Evolutionary conservation across 2,888 invertebrate species (phyloP), one percentile per base, ranked within the genome.

Genomic region (Falcaria lacertinaria): DNA sequence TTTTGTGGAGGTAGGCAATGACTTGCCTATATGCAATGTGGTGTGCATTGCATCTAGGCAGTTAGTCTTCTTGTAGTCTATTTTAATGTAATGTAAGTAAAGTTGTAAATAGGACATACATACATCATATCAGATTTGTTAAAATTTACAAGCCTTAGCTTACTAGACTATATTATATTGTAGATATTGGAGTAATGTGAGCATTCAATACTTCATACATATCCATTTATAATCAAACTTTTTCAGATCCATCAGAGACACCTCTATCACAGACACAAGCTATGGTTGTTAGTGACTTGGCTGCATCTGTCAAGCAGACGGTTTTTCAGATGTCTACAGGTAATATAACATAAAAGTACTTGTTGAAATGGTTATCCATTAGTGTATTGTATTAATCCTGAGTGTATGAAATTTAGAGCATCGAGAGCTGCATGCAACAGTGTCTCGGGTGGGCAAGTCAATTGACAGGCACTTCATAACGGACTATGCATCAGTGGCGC

Each of bases 361-460:
- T 15, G 5, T 4, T 7, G 6, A 2, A 2, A 16, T 34, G 1
- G 15, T 4, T n/a, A 16, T 15, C 11, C 4, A 34, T 15, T 17
- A 16, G 19, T 19, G 19, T 19, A 19, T 6, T 19, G 19, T 19
- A 19, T 19, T 4, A 19, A 34, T 11, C 4, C 14, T 16, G 13
- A 11, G 35, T 15, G 34, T 91, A 48, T 43, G 69, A n/a, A n/a
- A n/a, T 68, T 33, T 61, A 90, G 90, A 89, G 39, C 90, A 90
- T 50, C 69, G 90, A 40, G 89, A 90, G 50, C 66, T 89, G 1
- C 90, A 90, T 49, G 88, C 89, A 8, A 85, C 89, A 39, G 95
- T 95, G 3, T 98, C 98, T 0, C 96, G 97, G 90, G 97, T 98
- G 39, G 99, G 99, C 40, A 99, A 98, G 88, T 95, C 97, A 0